These are phyloP conservation scores for Pteromalus puparum DNA, from an alignment of 1,140 invertebrate genomes.

Conservation along the genomic window DNA sequence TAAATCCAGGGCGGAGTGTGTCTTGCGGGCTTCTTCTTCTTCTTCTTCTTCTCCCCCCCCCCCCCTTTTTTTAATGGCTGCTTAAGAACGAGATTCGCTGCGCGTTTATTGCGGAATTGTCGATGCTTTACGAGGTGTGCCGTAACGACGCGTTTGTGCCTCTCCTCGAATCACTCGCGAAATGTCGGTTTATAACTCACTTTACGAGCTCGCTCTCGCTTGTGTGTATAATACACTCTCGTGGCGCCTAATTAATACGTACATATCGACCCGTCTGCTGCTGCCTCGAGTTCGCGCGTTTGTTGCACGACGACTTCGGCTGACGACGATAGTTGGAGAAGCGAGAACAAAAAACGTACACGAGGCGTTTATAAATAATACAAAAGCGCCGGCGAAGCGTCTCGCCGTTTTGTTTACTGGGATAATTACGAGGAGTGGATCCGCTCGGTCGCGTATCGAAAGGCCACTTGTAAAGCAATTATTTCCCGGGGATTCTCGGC, in stretches of 20 bases:
- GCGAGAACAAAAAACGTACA: background rate
- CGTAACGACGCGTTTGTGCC: background rate
- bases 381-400: too few species aligned
- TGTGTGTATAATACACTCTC: background rate
- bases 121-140: conserved; percentile 10
- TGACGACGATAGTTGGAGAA: background rate
- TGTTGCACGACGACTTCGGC: background rate
- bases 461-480: conserved; percentile 34
- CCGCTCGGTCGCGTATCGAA: background rate
- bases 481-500: background rate
- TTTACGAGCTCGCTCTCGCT: background rate
- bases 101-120: background rate
- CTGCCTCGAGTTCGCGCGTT: background rate
- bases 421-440: background rate
- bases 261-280: background rate
- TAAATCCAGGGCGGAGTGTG: background rate
- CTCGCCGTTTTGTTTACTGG: conserved; percentile 4
- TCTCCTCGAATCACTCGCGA: background rate
- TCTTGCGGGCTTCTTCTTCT: background rate
- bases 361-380: conserved; percentile 9
- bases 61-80: background rate
- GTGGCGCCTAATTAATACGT: background rate
- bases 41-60: background rate
- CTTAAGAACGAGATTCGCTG: background rate
- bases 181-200: background rate